Percentiles rank a stretch among this genome's conserved stretches.
Conservation (phyloP, 2,888 invertebrate species). For the Conchocele bisecta region DNA sequence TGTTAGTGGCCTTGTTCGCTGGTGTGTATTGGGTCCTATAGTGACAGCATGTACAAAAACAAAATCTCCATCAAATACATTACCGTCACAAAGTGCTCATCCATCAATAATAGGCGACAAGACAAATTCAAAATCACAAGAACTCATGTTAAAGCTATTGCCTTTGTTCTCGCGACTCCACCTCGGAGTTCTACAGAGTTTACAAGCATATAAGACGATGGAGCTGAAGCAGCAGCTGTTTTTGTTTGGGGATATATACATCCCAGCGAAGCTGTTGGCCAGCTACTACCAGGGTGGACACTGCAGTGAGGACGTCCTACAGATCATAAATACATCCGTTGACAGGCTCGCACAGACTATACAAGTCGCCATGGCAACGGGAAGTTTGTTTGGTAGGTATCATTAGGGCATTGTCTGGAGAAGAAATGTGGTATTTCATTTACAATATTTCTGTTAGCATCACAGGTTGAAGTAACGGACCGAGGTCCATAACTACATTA, state of each 20-base stretch:
- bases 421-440: too few species aligned
- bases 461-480: too few species aligned
- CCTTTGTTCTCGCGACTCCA: conserved; percentile 71
- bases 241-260: conserved; percentile 63
- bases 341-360: conserved; percentile 93
- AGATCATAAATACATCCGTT: conserved; percentile 86
- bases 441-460: too few species aligned
- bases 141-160: conserved; percentile 51
- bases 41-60: conserved; percentile 30
- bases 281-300: conserved; percentile 45
- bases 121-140: neutral
- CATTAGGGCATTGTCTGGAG: neutral
- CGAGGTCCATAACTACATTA: too few species aligned
- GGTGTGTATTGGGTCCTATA: conserved; percentile 76
- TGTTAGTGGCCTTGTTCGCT: conserved; percentile 73
- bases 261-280: conserved; percentile 56
- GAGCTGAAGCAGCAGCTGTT: conserved; percentile 66
- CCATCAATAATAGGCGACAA: neutral
- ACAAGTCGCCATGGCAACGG: conserved; percentile 90
- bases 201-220: conserved; percentile 67
- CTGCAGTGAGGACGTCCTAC: conserved; percentile 80
- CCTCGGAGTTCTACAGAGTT: conserved; percentile 70
- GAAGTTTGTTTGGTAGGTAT: conserved; percentile 88
- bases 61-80: neutral
- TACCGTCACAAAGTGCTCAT: neutral